Evolutionary conservation across 1,140 invertebrate species (phyloP).

Genomic region (Bombus haemorrhoidalis): DNA sequence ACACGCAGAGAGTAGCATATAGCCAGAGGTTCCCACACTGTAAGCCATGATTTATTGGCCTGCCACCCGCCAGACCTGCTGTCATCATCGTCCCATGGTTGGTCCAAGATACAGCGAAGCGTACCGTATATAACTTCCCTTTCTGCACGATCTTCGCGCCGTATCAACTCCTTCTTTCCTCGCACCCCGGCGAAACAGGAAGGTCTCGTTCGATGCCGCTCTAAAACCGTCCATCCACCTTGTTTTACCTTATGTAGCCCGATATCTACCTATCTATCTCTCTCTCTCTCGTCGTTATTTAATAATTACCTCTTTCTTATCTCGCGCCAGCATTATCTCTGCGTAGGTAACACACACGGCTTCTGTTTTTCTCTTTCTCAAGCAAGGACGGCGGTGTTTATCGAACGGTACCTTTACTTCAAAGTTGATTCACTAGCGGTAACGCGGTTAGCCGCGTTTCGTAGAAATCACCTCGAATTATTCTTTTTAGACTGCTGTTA

Average conservation of each 20-base stretch:
- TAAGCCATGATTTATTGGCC: constrained; percentile 78
- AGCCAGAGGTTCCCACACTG: constrained; percentile 73
- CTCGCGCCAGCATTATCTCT: constrained; percentile 25
- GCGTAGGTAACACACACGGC: not conserved
- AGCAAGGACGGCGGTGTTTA: not conserved
- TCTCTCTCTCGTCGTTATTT: constrained; percentile 14
- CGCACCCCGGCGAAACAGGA: constrained; percentile 61
- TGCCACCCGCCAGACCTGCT: constrained; percentile 75
- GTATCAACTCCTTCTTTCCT: constrained; percentile 64
- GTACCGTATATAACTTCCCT: constrained; percentile 67
- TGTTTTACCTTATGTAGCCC: constrained; percentile 64
- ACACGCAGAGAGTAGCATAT: constrained; percentile 58
- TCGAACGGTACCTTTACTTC: not conserved
- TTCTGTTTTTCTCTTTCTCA: not conserved
- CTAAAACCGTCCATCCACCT: constrained; percentile 53
- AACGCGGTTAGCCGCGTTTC: not conserved
- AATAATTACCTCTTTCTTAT: constrained; percentile 63
- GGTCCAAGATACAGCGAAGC: constrained; percentile 62
- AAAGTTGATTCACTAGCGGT: not conserved
- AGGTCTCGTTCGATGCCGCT: constrained; percentile 48
- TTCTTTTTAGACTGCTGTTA: not conserved
- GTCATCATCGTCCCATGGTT: constrained; percentile 75
- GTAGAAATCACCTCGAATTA: not conserved
- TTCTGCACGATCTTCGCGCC: constrained; percentile 66
- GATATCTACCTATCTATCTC: constrained; percentile 34